Evolutionary conservation across 2,797 vertebrate species (phyloP).

Genomic region (Gymnodraco acuticeps): DNA sequence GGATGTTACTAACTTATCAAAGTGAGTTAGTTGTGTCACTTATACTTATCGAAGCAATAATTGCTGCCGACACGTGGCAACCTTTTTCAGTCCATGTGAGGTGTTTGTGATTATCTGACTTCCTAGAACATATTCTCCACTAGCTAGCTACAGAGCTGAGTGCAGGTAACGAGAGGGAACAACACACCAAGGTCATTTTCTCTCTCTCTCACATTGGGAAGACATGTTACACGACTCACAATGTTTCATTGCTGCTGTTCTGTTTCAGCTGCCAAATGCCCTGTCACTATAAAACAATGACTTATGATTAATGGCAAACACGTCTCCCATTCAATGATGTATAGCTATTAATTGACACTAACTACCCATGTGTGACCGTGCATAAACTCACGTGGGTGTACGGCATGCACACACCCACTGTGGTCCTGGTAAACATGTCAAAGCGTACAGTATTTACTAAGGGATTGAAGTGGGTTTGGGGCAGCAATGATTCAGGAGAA

Average conservation of each 20-base stretch:
- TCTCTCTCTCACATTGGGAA: constrained; percentile 21
- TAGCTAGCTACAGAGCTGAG: constrained; percentile 6
- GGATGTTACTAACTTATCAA: constrained; percentile 10
- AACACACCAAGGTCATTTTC: constrained; percentile 8
- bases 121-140: constrained; percentile 6
- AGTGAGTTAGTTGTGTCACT: constrained; percentile 36
- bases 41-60: constrained; percentile 30
- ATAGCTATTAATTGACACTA: constrained; percentile 73
- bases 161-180: constrained; percentile 10
- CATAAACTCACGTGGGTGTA: constrained; percentile 50
- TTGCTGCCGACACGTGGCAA: constrained; percentile 17
- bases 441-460: constrained; percentile 73
- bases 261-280: constrained; percentile 69
- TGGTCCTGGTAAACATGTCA: constrained; percentile 71
- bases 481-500: constrained; percentile 79
- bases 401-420: constrained; percentile 28
- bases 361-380: constrained; percentile 59
- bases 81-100: constrained; percentile 9
- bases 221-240: constrained; percentile 59
- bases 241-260: constrained; percentile 61
- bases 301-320: constrained; percentile 73
- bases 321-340: constrained; percentile 58
- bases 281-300: constrained; percentile 72
- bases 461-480: constrained; percentile 73
- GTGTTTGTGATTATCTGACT: constrained; percentile 47